Evolutionary conservation across 1,140 invertebrate species (phyloP).

Genomic region (Heliconius congener): DNA sequence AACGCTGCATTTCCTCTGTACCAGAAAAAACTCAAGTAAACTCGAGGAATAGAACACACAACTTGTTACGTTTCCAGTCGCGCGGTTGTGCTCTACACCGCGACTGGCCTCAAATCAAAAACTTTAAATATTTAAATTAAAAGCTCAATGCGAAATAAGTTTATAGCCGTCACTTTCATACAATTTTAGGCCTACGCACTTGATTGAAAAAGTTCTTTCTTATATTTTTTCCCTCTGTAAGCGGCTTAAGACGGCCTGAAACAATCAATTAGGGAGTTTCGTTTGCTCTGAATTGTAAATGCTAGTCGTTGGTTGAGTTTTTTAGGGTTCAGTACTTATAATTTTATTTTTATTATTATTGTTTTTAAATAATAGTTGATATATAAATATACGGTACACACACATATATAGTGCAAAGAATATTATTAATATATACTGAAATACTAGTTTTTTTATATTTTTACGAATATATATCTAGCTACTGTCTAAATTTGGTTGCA

Average conservation of each 20-base stretch:
- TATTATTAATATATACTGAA: too few relatives aligned
- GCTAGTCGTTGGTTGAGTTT: conserved; percentile 38
- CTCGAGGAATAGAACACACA: too few relatives aligned
- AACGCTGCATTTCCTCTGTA: too few relatives aligned
- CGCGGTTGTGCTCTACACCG: too few relatives aligned
- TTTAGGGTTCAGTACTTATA: conserved; percentile 12
- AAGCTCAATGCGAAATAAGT: conserved; percentile 6
- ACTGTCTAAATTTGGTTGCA: too few relatives aligned
- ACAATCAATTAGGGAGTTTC: conserved; percentile 73
- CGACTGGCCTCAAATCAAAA: background rate
- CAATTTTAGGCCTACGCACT: conserved; percentile 49
- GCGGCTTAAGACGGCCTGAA: conserved; percentile 59
- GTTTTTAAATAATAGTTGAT: too few relatives aligned
- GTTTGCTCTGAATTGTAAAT: conserved; percentile 68
- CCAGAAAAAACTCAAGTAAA: too few relatives aligned
- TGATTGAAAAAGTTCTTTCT: conserved; percentile 63
- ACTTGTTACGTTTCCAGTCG: too few relatives aligned
- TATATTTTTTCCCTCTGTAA: conserved; percentile 53
- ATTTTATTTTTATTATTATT: background rate
- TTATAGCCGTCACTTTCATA: conserved; percentile 36
- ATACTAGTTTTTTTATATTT: too few relatives aligned
- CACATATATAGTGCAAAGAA: too few relatives aligned
- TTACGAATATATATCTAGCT: too few relatives aligned
- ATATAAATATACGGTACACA: too few relatives aligned
- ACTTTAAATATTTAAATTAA: background rate